phyloP scores from a whole-genome alignment of 2,888 invertebrate genomes.

The Macrophya annulata region DNA sequence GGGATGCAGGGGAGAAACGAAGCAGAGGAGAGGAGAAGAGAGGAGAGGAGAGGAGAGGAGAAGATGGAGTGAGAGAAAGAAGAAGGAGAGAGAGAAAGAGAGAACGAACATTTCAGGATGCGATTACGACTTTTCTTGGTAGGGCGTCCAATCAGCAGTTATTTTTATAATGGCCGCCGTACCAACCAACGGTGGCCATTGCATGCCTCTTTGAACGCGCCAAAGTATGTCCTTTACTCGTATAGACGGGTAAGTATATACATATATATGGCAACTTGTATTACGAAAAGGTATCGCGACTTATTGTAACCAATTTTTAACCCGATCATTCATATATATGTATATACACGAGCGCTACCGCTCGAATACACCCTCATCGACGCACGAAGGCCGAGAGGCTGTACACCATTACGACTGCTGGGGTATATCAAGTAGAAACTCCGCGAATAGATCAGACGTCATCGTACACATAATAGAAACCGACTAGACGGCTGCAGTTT shows the following conservation, averaged over 20 bases:
- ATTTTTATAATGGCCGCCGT: constrained; percentile 78
- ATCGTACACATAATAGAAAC: neutral
- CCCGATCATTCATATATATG: neutral
- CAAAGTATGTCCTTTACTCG: constrained; percentile 69
- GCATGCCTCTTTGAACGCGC: constrained; percentile 68
- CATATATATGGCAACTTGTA: constrained; percentile 12
- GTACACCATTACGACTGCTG: neutral
- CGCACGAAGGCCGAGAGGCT: neutral
- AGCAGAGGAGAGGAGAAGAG: constrained; percentile 41
- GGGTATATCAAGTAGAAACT: constrained; percentile 21
- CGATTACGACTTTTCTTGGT: constrained; percentile 80
- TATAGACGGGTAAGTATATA: constrained; percentile 29
- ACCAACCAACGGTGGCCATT: constrained; percentile 69
- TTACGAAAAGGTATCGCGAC: neutral
- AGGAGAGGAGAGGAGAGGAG: constrained; percentile 57
- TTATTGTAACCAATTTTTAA: neutral
- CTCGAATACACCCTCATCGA: constrained; percentile 4
- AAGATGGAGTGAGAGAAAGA: constrained; percentile 57
- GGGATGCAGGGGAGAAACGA: constrained; percentile 17
- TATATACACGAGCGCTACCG: neutral
- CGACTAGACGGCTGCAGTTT: constrained; percentile 3
- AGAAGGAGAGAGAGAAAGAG: constrained; percentile 54
- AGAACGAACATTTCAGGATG: constrained; percentile 74
- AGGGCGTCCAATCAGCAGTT: constrained; percentile 79
- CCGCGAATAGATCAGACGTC: constrained; percentile 30